Evolutionary conservation across 2,888 invertebrate species (phyloP).

Genomic region (Epinotia bilunana): DNA sequence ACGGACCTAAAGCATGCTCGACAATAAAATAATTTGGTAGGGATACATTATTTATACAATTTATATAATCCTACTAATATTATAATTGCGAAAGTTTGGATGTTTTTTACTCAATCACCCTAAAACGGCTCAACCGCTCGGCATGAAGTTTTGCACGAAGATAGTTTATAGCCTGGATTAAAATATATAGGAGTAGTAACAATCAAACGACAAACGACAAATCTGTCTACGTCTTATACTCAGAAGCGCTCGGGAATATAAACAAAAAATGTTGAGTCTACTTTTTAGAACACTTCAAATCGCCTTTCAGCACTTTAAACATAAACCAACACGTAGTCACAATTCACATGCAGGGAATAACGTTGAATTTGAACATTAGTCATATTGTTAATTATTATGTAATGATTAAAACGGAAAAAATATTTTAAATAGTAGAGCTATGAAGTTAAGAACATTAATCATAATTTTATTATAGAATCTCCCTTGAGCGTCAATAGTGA

Average conservation of each 20-base stretch:
- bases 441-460: no score
- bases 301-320: constrained; percentile 10
- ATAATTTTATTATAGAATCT: background rate
- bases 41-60: background rate
- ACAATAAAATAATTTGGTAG: background rate
- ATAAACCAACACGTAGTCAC: background rate
- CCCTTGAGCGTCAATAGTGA: background rate
- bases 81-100: no score
- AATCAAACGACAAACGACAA: no score
- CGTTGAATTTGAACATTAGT: background rate
- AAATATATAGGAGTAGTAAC: no score
- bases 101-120: no score
- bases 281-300: constrained; percentile 34
- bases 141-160: no score
- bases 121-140: no score
- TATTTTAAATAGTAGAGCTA: no score
- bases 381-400: background rate
- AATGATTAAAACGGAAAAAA: no score
- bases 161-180: no score
- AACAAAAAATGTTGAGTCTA: constrained; percentile 29
- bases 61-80: no score
- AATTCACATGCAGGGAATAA: background rate
- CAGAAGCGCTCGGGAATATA: background rate
- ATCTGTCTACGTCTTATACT: no score
- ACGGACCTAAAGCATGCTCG: background rate